Base-by-base conservation (phyloP, 2,888 invertebrate species). In the Ernsta delagoae region DNA sequence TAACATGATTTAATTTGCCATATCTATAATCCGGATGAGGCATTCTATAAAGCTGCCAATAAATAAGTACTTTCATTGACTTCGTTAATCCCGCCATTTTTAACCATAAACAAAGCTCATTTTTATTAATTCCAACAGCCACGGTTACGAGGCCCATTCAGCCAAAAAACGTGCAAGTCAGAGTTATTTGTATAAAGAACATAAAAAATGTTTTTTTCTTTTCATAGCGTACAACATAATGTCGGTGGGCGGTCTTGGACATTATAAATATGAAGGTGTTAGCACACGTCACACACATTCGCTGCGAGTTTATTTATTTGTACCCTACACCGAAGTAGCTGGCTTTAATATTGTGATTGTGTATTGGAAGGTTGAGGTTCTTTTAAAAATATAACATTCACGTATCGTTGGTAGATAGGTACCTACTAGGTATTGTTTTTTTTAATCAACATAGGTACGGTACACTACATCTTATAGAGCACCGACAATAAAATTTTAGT, bases 241-340 rank as follows among this genome's bases (percentile, higher is more conserved):
- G 67, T 70, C 53, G 69, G 72, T 74, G 75, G 76, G 78, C 75
- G 79, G 71, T 62, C 59, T 68, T 50, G 65, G 65, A 66, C 68
- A 70, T 70, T 71, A 76, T 75, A 76, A 76, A 79, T 75, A 75
- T 74, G 73, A 75, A 77, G 79, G 76, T 74, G 74, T 70, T 70
- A 72, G 71, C 75, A 74, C 45, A 59, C 75, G 80, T 79, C 80
- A 78, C 39, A 31, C 6, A 62, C 79, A 80, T 75, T 24, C 53
- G 59, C 11, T 31, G 71, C 59, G 67, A 16, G 64, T 63, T 76
- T 76, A 76, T 78, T 75, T 75, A 77, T 76, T 75, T 74, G 72
- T 73, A 71, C 72, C 71, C 70, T 72, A 56, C 70, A 61, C 67
- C 74, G 67, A 61, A 70, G 59, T 70, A 71, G 69, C 71, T 72